A percentile compares a stretch with the other conserved stretches of the same genome.
These are phyloP conservation scores for Neogale vison DNA, from an alignment of 2,113 vertebrate species.

Conservation along the genomic window DNA sequence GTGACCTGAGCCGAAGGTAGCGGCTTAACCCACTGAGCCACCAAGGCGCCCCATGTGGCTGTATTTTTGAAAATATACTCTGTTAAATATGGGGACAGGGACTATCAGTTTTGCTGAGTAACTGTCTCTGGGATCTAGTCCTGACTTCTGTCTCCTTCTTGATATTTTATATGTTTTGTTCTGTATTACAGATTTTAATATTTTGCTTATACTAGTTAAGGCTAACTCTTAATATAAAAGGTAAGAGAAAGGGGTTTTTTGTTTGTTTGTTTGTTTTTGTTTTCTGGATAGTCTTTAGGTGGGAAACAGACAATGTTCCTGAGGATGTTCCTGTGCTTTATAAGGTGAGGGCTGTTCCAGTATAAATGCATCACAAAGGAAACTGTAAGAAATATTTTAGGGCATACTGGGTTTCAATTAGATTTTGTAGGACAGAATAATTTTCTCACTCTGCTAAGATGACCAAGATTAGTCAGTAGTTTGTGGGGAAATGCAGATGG, in stretches of 20 bases:
- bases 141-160: background rate
- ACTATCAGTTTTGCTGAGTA: background rate
- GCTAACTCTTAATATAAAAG: background rate
- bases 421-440: background rate
- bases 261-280: background rate
- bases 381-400: background rate
- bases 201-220: background rate
- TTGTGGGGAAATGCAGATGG: background rate
- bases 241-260: background rate
- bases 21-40: no score
- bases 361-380: background rate
- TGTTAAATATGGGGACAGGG: background rate
- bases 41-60: no score
- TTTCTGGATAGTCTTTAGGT: background rate
- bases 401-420: background rate
- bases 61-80: background rate
- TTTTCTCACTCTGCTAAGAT: background rate
- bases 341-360: background rate
- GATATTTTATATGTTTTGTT: background rate
- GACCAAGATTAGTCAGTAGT: background rate
- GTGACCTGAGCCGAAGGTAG: no score
- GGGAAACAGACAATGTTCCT: background rate
- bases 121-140: background rate
- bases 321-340: background rate
- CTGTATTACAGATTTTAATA: background rate